Evolutionary conservation across 2,113 vertebrate species (phyloP).

Genomic region (Brienomyrus brachyistius): DNA sequence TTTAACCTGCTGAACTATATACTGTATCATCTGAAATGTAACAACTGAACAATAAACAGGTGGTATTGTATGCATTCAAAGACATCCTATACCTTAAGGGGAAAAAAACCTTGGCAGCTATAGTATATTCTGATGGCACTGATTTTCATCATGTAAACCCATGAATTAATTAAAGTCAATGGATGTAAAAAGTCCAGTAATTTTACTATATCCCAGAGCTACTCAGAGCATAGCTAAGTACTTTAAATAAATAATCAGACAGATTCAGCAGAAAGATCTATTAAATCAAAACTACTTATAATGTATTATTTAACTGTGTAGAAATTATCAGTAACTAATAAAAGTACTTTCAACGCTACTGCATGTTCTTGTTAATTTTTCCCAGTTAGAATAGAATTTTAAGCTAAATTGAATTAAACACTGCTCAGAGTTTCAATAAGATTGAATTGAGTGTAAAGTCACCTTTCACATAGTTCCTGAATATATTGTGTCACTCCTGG

Average conservation of each 20-base stretch:
- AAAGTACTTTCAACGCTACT: background rate
- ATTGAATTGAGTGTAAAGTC: background rate
- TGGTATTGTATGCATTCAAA: background rate
- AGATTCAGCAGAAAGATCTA: background rate
- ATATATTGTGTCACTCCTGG: background rate
- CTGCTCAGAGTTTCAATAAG: background rate
- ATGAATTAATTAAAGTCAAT: background rate
- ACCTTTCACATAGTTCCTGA: background rate
- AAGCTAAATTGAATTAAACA: background rate
- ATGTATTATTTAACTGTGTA: slow-evolving; percentile 1
- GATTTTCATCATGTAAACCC: background rate
- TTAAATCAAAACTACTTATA: background rate
- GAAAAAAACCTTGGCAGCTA: background rate
- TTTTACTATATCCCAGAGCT: background rate
- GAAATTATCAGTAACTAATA: background rate
- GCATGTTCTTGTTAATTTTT: background rate
- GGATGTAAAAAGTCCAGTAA: background rate
- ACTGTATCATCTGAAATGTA: background rate
- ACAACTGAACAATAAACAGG: background rate
- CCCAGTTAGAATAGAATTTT: background rate
- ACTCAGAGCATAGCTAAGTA: background rate
- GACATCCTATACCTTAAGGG: background rate
- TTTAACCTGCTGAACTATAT: background rate
- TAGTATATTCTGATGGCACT: background rate
- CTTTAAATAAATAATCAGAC: slow-evolving; percentile 3